phyloP scores from a whole-genome alignment of 2,113 vertebrate species.

The Tragulus kanchil region DNA sequence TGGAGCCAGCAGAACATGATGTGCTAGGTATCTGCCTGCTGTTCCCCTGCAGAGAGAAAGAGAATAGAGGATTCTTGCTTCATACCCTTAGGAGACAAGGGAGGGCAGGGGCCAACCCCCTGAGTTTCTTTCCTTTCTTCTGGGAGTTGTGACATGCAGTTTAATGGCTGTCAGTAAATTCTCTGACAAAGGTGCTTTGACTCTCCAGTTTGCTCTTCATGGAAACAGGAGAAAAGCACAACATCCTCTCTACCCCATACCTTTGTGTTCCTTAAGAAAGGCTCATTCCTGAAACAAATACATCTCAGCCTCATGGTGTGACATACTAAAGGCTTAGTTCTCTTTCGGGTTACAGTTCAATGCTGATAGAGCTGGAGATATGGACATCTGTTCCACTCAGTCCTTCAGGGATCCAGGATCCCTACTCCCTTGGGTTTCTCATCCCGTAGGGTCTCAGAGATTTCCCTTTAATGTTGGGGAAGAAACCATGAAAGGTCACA shows the following conservation, averaged over 20 bases:
- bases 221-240: background rate
- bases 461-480: background rate
- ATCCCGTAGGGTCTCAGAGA: background rate
- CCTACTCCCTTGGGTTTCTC: background rate
- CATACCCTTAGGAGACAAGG: background rate
- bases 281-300: background rate
- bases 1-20: conserved; percentile 26
- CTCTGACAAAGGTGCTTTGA: background rate
- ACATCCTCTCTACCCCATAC: background rate
- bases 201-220: background rate
- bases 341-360: background rate
- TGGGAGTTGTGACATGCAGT: background rate
- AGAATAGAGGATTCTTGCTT: conserved; percentile 8
- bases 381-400: background rate
- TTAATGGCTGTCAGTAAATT: background rate
- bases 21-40: background rate
- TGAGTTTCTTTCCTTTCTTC: background rate
- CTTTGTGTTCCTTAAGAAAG: background rate
- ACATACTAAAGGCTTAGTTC: background rate
- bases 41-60: background rate
- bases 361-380: background rate
- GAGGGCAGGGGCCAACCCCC: background rate
- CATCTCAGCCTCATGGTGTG: background rate
- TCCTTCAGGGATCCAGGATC: background rate
- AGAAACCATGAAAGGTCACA: background rate